phyloP scores from a whole-genome alignment of 92 coral and sea anemone species.

The Epizoanthus rinbou region DNA sequence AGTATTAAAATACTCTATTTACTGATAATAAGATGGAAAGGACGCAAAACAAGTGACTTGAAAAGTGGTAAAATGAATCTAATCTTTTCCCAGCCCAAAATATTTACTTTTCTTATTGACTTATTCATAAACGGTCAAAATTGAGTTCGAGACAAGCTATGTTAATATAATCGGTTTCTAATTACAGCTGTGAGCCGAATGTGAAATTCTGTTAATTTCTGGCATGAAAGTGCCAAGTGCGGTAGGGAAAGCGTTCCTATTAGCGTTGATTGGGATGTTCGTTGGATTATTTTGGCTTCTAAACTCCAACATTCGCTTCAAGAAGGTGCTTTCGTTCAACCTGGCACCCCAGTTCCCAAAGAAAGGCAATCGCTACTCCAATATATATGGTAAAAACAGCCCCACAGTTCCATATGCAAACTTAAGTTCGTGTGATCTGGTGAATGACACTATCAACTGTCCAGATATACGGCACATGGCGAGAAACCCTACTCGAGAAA shows the following conservation, averaged over 20 bases:
- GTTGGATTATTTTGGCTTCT: constrained; percentile 4
- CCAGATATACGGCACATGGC: constrained; percentile 25
- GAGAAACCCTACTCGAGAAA: not conserved
- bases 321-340: not conserved
- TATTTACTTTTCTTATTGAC: no score
- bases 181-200: no score
- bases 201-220: no score
- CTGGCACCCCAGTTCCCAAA: not conserved
- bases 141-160: no score
- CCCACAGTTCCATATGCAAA: constrained; percentile 6
- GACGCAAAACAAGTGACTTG: no score
- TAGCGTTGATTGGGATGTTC: not conserved
- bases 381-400: not conserved
- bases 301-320: not conserved
- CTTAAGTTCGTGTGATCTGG: constrained; percentile 18
- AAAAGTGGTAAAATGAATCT: no score
- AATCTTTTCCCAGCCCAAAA: no score
- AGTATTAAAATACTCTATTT: no score
- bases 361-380: not conserved
- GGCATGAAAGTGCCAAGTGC: no score
- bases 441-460: not conserved
- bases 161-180: no score
- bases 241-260: not conserved
- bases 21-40: no score
- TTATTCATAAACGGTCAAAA: no score